Evolutionary conservation across 2,113 vertebrate species (phyloP).

Genomic region (Actenoides hombroni): DNA sequence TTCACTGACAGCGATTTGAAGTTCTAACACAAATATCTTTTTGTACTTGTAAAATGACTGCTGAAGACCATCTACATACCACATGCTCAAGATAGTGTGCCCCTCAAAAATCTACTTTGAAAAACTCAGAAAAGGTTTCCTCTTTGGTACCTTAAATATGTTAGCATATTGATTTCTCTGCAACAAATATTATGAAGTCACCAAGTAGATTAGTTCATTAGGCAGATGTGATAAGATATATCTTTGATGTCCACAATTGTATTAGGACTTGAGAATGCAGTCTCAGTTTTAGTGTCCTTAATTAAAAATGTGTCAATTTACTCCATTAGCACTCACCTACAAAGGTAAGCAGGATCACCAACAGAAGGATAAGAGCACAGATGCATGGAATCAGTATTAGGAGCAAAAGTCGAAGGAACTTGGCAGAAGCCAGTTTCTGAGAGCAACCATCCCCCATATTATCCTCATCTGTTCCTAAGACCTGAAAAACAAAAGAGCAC

Average conservation of each 20-base stretch:
- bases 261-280: neutral
- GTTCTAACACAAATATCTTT: neutral
- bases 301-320: neutral
- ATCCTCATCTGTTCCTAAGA: constrained; percentile 73
- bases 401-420: constrained; percentile 76
- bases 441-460: constrained; percentile 77
- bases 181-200: neutral
- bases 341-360: constrained; percentile 80
- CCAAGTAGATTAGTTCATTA: neutral
- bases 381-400: constrained; percentile 82
- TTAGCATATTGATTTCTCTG: neutral
- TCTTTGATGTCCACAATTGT: neutral
- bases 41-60: neutral
- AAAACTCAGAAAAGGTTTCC: neutral
- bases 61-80: neutral
- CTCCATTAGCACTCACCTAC: constrained; percentile 74
- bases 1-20: neutral
- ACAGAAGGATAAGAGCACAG: constrained; percentile 79
- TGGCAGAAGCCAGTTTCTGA: constrained; percentile 77
- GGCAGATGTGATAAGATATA: neutral
- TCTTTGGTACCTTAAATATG: accelerated
- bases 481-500: constrained; percentile 62
- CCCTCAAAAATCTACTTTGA: neutral
- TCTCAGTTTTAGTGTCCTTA: neutral
- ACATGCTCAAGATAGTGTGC: neutral